A percentile compares a stretch with the other conserved stretches of the same genome.
These are phyloP conservation scores for Nomada goodeniana DNA, from an alignment of 2,888 invertebrate genomes.

Conservation along the genomic window DNA sequence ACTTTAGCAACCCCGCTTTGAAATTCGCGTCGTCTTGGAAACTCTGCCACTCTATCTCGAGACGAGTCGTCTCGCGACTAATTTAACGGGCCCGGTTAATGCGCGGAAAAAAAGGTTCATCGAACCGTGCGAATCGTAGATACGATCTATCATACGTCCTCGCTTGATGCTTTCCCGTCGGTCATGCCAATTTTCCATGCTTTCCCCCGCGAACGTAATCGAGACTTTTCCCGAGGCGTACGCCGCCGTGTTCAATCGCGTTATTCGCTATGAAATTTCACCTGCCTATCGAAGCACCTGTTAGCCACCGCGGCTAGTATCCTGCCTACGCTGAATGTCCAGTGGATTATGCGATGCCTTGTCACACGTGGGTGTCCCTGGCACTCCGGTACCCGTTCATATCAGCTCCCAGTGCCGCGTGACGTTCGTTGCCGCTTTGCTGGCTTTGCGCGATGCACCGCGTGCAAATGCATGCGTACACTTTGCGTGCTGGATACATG, in stretches of 20 bases:
- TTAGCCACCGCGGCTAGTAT: constrained; percentile 51
- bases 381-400: constrained; percentile 49
- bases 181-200: constrained; percentile 15
- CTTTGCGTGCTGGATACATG: constrained; percentile 7
- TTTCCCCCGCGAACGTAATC: constrained; percentile 9
- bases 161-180: neutral
- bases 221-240: constrained; percentile 12
- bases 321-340: constrained; percentile 70
- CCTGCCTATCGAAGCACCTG: constrained; percentile 65
- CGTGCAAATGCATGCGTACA: neutral
- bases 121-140: neutral
- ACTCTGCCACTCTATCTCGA: neutral
- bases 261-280: constrained; percentile 65
- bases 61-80: neutral
- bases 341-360: constrained; percentile 69
- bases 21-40: constrained; percentile 4
- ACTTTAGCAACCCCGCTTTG: neutral
- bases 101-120: constrained; percentile 6
- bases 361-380: constrained; percentile 72
- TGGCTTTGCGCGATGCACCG: constrained; percentile 3
- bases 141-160: neutral
- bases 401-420: constrained; percentile 48
- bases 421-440: constrained; percentile 39
- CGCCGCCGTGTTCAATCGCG: constrained; percentile 38
- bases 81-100: neutral